Evolutionary conservation across 1,140 invertebrate genomes (phyloP).

Genomic region (Drosophila azteca): DNA sequence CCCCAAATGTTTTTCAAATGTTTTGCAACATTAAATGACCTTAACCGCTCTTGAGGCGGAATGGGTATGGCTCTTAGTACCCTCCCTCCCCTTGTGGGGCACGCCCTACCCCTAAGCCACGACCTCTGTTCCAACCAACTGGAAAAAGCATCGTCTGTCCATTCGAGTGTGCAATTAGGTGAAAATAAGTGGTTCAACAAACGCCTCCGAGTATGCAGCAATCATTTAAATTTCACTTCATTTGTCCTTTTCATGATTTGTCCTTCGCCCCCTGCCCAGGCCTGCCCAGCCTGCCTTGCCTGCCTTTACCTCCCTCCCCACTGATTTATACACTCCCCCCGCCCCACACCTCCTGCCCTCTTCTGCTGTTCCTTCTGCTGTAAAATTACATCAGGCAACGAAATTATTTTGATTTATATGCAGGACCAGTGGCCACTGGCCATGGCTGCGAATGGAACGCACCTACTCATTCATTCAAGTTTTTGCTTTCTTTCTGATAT

Average conservation of each 20-base stretch:
- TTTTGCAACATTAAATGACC: constrained; percentile 42
- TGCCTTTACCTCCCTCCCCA: not conserved
- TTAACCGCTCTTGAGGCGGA: not conserved
- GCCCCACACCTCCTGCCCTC: too few species aligned
- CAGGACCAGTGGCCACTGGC: constrained; percentile 40
- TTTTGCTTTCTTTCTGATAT: not conserved
- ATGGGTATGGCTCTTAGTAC: not conserved
- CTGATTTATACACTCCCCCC: constrained; percentile 22
- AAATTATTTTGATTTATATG: constrained; percentile 83
- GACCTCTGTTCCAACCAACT: constrained; percentile 22
- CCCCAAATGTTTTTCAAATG: constrained; percentile 53
- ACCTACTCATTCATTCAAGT: constrained; percentile 27
- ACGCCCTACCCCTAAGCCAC: too few species aligned
- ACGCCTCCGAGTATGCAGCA: constrained; percentile 79
- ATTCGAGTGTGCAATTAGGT: constrained; percentile 81
- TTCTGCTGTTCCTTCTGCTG: constrained; percentile 2
- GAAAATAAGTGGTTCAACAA: constrained; percentile 80
- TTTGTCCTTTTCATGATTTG: constrained; percentile 79
- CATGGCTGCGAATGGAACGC: constrained; percentile 10
- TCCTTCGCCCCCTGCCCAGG: too few species aligned
- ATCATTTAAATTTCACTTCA: constrained; percentile 82
- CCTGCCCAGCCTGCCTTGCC: not conserved
- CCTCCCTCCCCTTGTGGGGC: not conserved
- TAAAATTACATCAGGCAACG: constrained; percentile 71
- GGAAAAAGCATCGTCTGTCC: constrained; percentile 62